Evolutionary conservation across 1,140 invertebrate species (phyloP).

Genomic region (Atopsyche davidsoni): DNA sequence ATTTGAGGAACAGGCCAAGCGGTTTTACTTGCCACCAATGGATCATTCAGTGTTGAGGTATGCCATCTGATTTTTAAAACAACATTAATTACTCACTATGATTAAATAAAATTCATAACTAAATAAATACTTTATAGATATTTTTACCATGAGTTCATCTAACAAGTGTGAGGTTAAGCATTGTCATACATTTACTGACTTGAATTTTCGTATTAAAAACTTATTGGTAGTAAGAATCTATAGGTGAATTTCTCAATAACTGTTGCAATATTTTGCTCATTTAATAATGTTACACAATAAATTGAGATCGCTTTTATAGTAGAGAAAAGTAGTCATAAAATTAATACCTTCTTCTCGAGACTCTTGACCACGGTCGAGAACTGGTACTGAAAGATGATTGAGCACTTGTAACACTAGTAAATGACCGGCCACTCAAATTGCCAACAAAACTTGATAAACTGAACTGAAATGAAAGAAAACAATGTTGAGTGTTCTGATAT

Average conservation of each 20-base stretch:
- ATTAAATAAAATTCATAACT: too few relatives aligned
- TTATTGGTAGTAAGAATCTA: too few relatives aligned
- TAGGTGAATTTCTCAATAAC: too few relatives aligned
- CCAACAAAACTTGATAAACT: constrained; percentile 48
- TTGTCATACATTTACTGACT: background rate
- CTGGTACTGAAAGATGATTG: constrained; percentile 47
- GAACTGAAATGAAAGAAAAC: constrained; percentile 41
- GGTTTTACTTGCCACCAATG: constrained; percentile 59
- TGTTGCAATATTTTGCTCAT: background rate
- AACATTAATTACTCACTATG: constrained; percentile 10
- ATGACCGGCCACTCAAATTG: constrained; percentile 47
- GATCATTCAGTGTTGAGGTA: constrained; percentile 54
- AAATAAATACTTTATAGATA: constrained; percentile 8
- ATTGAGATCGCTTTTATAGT: background rate
- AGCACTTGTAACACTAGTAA: constrained; percentile 44
- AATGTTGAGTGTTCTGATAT: constrained; percentile 5
- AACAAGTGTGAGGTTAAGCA: background rate
- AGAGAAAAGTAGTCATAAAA: background rate
- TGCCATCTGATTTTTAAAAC: constrained; percentile 57
- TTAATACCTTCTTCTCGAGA: constrained; percentile 53
- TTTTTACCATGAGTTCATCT: background rate
- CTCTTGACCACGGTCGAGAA: constrained; percentile 53
- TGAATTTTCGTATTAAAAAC: too few relatives aligned
- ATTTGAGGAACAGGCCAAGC: constrained; percentile 67
- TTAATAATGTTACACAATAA: background rate